Evolutionary conservation across 2,888 invertebrate species (phyloP), one percentile per base, ranked within the genome.

Genomic region (Neoaliturus tenellus): DNA sequence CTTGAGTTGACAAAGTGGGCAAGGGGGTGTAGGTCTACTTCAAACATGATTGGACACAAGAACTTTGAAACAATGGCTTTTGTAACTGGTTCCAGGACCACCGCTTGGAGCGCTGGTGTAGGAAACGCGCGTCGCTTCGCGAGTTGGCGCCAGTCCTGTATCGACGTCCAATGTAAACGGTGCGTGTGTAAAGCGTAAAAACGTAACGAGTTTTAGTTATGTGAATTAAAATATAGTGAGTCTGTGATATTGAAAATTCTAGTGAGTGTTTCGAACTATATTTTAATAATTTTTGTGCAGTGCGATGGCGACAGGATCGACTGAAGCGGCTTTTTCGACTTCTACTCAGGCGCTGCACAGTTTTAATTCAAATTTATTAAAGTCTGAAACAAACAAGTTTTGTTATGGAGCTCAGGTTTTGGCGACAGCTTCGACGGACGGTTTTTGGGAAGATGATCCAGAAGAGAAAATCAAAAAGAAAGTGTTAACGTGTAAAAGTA

Each of bases 381-480:
- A 88, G 84, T 82, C 84, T 55, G 86, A 85, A 44, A 83, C 86
- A 12, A 87, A 88, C 75, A 87, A 87, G 75, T 88, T 87, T 85
- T 88, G 88, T 87, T 87, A 86, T 73, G 85, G 82, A 17, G 86
- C 85, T 44, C 87, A 87, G 39, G 89, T 90, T 81, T 88, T 89
- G 84, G 89, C 90, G 31, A 89, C 89, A n/a, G 89, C 89, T 20
- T 89, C 89, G 31, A 89, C 90, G 20, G 89, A 89, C 78, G 88
- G 88, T 35, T 89, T 89, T 85, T 90, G 89, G 89, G 89, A 89
- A 33, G 89, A 89, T 83, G 89, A 89, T 80, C 88, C 88, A 14
- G 89, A 88, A 85, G 89, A 89, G 85, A 89, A 88, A n/a, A 85
- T 89, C 5, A 89, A 90, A 86, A 89, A 89, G 85, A 88, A 89